Conservation (phyloP, 2,888 invertebrate genomes). For the Acleris sparsana region DNA sequence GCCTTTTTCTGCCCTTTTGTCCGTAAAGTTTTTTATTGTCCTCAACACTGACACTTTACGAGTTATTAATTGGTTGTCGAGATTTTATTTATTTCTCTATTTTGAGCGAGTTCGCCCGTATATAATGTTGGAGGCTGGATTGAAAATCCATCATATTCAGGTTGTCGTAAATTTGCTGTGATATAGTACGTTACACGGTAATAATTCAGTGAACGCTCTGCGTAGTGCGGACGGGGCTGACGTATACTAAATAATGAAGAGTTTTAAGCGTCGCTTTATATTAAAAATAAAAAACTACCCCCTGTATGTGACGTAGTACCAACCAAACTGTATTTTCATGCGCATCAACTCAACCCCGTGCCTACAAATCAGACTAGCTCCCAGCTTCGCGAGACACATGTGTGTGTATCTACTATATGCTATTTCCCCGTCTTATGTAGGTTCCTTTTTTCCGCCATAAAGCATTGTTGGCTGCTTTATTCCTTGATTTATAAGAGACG, state of each 20-base stretch:
- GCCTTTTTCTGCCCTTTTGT: constrained; percentile 78
- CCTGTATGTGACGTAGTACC: constrained; percentile 49
- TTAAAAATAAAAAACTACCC: constrained; percentile 64
- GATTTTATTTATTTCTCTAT: constrained; percentile 82
- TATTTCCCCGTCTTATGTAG: constrained; percentile 81
- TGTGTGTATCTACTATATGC: constrained; percentile 70
- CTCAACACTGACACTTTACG: constrained; percentile 81
- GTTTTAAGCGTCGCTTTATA: constrained; percentile 55
- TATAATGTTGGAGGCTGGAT: constrained; percentile 73
- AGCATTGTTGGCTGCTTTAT: constrained; percentile 86
- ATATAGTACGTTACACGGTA: constrained; percentile 81
- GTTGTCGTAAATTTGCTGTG: constrained; percentile 81
- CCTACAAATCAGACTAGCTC: constrained; percentile 43
- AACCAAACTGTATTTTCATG: constrained; percentile 11
- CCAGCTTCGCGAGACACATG: constrained; percentile 74
- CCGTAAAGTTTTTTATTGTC: constrained; percentile 72
- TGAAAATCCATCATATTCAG: constrained; percentile 84
- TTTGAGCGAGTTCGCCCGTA: constrained; percentile 80
- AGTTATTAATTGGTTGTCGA: constrained; percentile 84
- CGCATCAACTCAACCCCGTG: background rate
- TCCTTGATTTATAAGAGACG: constrained; percentile 89
- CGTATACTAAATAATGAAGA: constrained; percentile 77
- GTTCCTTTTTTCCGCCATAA: constrained; percentile 83
- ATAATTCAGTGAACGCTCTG: constrained; percentile 78
- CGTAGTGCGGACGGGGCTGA: constrained; percentile 80